Base-by-base conservation (phyloP, 2,797 vertebrate species). In the Remorina albescens region DNA sequence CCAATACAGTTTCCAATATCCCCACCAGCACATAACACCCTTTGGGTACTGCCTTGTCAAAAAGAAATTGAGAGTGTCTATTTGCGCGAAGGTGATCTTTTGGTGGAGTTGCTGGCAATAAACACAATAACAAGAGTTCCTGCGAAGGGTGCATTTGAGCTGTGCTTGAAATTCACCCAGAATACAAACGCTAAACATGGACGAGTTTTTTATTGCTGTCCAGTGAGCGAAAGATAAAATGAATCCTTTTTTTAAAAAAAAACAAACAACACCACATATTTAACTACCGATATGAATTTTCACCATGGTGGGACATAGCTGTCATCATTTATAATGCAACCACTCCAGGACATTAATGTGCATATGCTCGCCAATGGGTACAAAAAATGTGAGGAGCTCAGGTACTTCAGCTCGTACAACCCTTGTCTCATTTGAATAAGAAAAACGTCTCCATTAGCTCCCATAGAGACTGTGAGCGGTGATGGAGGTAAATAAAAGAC, bases 401-500 rank as follows among this genome's bases (percentile, higher is more conserved):
- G 21, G 7, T 21, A 32, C 57, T 56, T 65, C 25, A 56, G 57
- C 67, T 81, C 53, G 42, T 56, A 42, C 47, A 60, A 46, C 15
- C 62, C 59, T 64, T 49, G 34, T 83, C 76, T 80, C 50, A 82
- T 76, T 88, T 74, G 83, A 86, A 85, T 80, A 64, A 78, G 76
- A 80, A 81, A 83, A 87, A 67, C 56, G 13, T 81, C 77, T 84
- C 77, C 64, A 86, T 86, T 88, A 82, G 59, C 42, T 77, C 86
- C 74, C 46, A 59, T 34, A 42, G 73, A 73, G 74, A 68, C 69
- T 50, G 42, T 62, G 72, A 77, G 78, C 54, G 61, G 71, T 18
- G 51, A 72, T 68, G 72, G 73, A 74, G 82, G 87, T 91, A 86
- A 90, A 91, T 88, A 90, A 88, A 90, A 84, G 85, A 83, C 39